Percentiles rank a stretch among this genome's conserved stretches.
phyloP scores from a whole-genome alignment of 2,888 invertebrate species.

The Erpobdella octoculata region DNA sequence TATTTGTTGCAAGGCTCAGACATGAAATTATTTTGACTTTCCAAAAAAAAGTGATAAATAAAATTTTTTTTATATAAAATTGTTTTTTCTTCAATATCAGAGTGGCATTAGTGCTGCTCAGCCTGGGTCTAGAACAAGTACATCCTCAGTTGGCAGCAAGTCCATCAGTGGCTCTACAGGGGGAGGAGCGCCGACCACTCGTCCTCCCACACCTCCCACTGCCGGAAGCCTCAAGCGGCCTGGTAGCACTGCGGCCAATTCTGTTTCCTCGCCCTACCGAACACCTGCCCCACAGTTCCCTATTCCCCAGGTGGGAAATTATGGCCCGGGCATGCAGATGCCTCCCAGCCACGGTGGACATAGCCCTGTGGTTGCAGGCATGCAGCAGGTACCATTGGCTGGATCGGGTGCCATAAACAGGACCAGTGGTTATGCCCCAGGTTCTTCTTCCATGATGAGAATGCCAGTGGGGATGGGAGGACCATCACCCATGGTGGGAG shows the following conservation, averaged over 20 bases:
- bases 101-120: not conserved
- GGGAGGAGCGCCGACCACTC: slow-evolving; percentile 69
- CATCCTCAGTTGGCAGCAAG: slow-evolving; percentile 25
- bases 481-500: slow-evolving; percentile 12
- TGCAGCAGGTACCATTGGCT: not conserved
- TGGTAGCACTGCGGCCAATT: slow-evolving; percentile 37
- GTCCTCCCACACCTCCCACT: slow-evolving; percentile 90
- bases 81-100: not conserved
- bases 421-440: slow-evolving; percentile 28
- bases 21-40: not conserved
- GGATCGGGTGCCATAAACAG: not conserved
- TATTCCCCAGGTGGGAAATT: slow-evolving; percentile 76
- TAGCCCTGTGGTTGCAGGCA: not conserved
- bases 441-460: slow-evolving; percentile 14
- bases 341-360: not conserved
- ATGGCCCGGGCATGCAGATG: slow-evolving; percentile 68
- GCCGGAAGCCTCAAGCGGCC: slow-evolving; percentile 18
- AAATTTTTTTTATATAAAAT: not conserved
- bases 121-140: slow-evolving; percentile 13
- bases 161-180: slow-evolving; percentile 7
- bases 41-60: not conserved
- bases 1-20: too few species aligned
- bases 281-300: slow-evolving; percentile 86
- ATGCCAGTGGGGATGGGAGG: too few species aligned
- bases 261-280: slow-evolving; percentile 52